A percentile compares a stretch with the other conserved stretches of the same genome.
Conservation (phyloP, 1,140 invertebrate genomes). For the Leptopilina clavipes region DNA sequence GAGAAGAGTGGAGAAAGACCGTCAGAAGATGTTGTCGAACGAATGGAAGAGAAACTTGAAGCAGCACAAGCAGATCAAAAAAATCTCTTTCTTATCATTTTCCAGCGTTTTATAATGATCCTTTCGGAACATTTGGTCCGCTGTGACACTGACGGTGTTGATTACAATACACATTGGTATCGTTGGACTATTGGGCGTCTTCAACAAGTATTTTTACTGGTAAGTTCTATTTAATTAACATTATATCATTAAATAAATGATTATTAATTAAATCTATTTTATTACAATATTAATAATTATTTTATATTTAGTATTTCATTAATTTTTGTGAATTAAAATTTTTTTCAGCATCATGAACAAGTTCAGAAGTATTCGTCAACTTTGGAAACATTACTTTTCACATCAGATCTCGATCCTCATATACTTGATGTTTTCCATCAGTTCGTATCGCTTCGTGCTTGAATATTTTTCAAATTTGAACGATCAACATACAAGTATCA, state of each 20-base stretch:
- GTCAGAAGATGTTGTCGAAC: conserved; percentile 90
- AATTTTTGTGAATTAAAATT: conserved; percentile 44
- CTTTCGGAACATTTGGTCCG: conserved; percentile 95
- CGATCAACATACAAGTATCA: not conserved
- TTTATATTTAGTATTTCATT: no score
- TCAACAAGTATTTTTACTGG: conserved; percentile 95
- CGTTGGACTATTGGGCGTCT: conserved; percentile 95
- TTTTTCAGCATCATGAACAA: conserved; percentile 93
- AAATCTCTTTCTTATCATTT: conserved; percentile 97
- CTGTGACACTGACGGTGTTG: conserved; percentile 93
- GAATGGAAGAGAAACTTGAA: conserved; percentile 97
- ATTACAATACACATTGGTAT: conserved; percentile 97
- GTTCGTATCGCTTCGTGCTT: conserved; percentile 87
- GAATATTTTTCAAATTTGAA: conserved; percentile 53
- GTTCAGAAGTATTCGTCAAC: conserved; percentile 98
- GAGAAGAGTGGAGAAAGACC: conserved; percentile 84
- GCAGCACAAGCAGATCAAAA: conserved; percentile 96
- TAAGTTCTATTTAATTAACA: conserved; percentile 75
- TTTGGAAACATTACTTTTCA: conserved; percentile 95
- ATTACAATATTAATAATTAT: conserved; percentile 36
- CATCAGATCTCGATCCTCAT: conserved; percentile 95
- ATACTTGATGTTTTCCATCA: conserved; percentile 98
- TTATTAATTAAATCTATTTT: not conserved
- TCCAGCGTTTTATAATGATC: conserved; percentile 99
- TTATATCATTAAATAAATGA: conserved; percentile 35